Base-by-base conservation (phyloP, 1,140 invertebrate species). In the Branchinecta lynchi region DNA sequence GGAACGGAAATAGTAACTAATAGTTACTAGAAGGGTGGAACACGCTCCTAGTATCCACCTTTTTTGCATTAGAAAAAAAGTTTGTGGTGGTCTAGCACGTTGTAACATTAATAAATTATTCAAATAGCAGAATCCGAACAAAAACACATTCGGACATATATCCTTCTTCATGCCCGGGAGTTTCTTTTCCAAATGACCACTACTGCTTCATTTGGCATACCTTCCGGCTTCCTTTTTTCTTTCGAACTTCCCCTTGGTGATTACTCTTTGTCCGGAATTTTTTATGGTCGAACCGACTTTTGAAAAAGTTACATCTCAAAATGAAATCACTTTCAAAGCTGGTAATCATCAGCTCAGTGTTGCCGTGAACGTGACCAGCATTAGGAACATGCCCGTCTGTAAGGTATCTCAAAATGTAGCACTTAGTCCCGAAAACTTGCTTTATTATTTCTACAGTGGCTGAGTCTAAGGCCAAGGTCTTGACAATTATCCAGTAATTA, bases 151-250 rank as follows among this genome's bases (percentile, higher is more conserved):
- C 46, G n/a, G 46, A 51, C 46, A 9, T 9, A 9, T 51, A 51
- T 9, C n/a, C 46, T 51, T 51, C 46, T 51, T 51, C n/a, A 51
- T 51, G 46, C n/a, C 9, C 46, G n/a, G 46, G 46, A 51, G n/a
- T 9, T 9, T 51, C 9, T 51, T 51, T 51, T n/a, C 46, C 9
- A 51, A n/a, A 9, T 51, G 46, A 51, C 46, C 9, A 9, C 46
- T 51, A 51, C n/a, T 51, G 46, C 46, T 51, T n/a, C n/a, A 51
- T 9, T 51, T 9, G 46, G 46, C 46, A 51, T 51, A 51, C 9
- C n/a, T 51, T 51, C 46, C n/a, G 46, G 46, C 46, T 9, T 51
- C 46, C 46, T 51, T 51, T 51, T 51, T 51, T n/a, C 46, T 51
- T 51, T 51, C n/a, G n/a, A n/a, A n/a, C 9, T 51, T 9, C 46